Evolutionary conservation across 2,113 vertebrate species (phyloP).

Genomic region (Phylloscopus trochiloides): DNA sequence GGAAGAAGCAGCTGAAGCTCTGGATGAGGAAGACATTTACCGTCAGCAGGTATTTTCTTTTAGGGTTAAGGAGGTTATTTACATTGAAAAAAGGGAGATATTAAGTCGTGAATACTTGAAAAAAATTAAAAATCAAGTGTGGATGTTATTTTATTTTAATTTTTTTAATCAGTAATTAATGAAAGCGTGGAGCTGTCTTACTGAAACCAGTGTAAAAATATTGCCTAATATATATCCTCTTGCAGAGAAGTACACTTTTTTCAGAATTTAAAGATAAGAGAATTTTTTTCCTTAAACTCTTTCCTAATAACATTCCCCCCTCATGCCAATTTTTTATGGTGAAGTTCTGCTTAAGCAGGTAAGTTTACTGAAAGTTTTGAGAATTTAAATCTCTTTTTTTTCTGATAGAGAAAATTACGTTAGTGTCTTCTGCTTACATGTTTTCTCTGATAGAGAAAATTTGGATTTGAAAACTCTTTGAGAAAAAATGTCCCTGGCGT

Average conservation of each 20-base stretch:
- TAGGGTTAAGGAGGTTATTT: background rate
- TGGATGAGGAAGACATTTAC: conserved; percentile 72
- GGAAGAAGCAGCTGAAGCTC: conserved; percentile 50
- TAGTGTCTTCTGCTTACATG: background rate
- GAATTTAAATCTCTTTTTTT: background rate
- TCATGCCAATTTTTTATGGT: background rate
- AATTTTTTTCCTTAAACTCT: background rate
- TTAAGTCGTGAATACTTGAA: background rate
- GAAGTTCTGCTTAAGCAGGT: background rate
- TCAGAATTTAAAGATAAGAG: background rate
- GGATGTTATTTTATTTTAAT: background rate
- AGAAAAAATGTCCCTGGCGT: background rate
- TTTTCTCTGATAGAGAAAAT: background rate
- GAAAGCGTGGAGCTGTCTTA: background rate
- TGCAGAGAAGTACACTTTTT: background rate
- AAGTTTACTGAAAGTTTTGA: background rate
- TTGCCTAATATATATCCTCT: background rate
- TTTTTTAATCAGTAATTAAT: background rate
- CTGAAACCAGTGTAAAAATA: background rate
- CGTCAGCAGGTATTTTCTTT: conserved; percentile 75
- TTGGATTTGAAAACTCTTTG: background rate
- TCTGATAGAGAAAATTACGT: background rate
- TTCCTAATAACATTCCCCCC: background rate
- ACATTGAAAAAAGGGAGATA: accelerated
- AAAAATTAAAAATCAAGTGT: accelerated